Conservation (phyloP, 2,888 invertebrate species). For the Drosophila fulvimacula region DNA sequence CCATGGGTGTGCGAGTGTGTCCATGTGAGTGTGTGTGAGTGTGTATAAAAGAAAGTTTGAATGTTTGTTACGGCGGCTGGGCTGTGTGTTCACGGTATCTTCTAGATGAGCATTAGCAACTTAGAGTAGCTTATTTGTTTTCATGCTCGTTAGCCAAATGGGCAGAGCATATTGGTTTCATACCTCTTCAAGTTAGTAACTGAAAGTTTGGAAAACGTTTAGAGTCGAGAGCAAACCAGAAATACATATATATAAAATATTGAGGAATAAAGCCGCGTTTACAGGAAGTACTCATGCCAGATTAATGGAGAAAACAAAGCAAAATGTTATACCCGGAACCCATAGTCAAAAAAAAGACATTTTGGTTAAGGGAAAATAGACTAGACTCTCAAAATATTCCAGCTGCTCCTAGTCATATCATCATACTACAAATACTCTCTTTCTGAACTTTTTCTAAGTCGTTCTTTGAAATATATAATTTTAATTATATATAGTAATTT, state of each 20-base stretch:
- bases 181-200: not conserved
- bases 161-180: not conserved
- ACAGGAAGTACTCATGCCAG: not conserved
- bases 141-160: not conserved
- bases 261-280: not conserved
- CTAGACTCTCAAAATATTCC: too few relatives aligned
- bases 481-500: too few relatives aligned
- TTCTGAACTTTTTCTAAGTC: too few relatives aligned
- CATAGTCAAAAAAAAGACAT: too few relatives aligned
- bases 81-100: constrained; percentile 9
- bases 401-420: too few relatives aligned
- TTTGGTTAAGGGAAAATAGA: too few relatives aligned
- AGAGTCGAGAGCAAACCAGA: not conserved
- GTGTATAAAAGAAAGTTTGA: constrained; percentile 5
- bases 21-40: not conserved
- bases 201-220: not conserved
- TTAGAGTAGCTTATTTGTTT: constrained; percentile 11
- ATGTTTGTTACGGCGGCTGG: constrained; percentile 14
- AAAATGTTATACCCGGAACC: too few relatives aligned
- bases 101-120: constrained; percentile 7
- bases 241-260: not conserved
- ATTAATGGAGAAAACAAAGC: too few relatives aligned
- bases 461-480: too few relatives aligned
- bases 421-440: too few relatives aligned
- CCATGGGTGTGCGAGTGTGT: not conserved